Evolutionary conservation across 1,140 invertebrate species (phyloP).

Genomic region (Drosophila saltans): DNA sequence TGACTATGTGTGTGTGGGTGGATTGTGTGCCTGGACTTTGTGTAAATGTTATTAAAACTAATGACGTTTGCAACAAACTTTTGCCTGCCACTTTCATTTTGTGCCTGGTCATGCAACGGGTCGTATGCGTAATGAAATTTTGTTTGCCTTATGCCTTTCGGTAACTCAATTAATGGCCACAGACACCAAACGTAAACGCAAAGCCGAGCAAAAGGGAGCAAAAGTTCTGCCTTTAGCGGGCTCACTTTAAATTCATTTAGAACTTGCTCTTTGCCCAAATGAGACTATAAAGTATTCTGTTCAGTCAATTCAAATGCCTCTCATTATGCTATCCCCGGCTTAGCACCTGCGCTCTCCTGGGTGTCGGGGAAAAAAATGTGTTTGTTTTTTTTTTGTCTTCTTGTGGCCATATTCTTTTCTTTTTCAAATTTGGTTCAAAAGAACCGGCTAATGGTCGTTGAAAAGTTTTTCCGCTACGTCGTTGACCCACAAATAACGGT

Average conservation of each 20-base stretch:
- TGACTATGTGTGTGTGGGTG: conserved; percentile 9
- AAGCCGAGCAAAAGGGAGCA: conserved; percentile 25
- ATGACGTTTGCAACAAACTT: conserved; percentile 68
- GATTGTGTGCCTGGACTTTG: conserved; percentile 28
- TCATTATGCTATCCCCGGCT: conserved; percentile 39
- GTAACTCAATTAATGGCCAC: conserved; percentile 70
- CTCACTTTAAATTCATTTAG: conserved; percentile 70
- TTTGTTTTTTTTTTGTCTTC: background rate
- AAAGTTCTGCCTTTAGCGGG: conserved; percentile 20
- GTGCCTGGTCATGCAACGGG: conserved; percentile 49
- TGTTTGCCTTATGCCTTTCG: conserved; percentile 54
- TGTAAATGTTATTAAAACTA: conserved; percentile 77
- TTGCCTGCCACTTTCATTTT: conserved; percentile 30
- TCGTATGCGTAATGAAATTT: conserved; percentile 73
- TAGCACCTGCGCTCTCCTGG: conserved; percentile 54
- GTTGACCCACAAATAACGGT: conserved; percentile 52
- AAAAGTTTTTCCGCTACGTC: conserved; percentile 45
- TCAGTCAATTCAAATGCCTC: conserved; percentile 11
- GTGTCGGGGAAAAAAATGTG: conserved; percentile 35
- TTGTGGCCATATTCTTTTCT: background rate
- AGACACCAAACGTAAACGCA: conserved; percentile 1
- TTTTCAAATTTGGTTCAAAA: conserved; percentile 57
- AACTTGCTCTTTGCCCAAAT: conserved; percentile 40
- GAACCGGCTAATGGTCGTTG: conserved; percentile 61
- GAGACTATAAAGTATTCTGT: conserved; percentile 6